Evolutionary conservation across 1,140 invertebrate species (phyloP), one percentile per base, ranked within the genome.

Genomic region (Temnothorax nylanderi): DNA sequence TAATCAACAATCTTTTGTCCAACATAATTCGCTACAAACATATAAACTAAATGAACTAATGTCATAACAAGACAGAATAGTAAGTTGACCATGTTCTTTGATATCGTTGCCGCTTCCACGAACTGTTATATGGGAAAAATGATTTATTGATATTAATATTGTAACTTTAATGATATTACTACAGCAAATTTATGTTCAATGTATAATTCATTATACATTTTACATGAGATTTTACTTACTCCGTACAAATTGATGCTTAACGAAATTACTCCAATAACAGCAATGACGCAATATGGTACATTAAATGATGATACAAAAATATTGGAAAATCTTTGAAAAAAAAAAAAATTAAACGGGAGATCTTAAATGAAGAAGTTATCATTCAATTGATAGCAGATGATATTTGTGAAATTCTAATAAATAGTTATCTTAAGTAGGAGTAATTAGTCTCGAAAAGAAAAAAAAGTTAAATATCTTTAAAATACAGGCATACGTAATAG

Each of bases 161-260:
- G 51, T 54, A 54, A n/a, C n/a, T 54, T n/a, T 54, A 54, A 54
- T n/a, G 6, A n/a, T 49, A 54, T 54, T n/a, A 54, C 8, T 58
- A 58, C 21, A 58, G 8, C 1, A 58, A 47, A 47, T 62, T 47
- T 62, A 16, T 65, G 0, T 64, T 49, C 21, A 26, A 44, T 44
- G 8, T 47, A 62, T 26, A 64, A 64, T 13, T n/a, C 32, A 4
- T 44, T n/a, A 47, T 26, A 58, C 3, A 58, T 58, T 10, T 26
- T 58, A 58, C 16, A 5, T 58, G 21, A 32, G 11, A 58, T 49
- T 37, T 41, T 67, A 76, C 71, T 82, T 34, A 87, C 86, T 32
- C 49, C 16, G 32, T 47, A 87, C 26, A 87, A 54, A 21, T 56
- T 75, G 26, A 67, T 49, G n/a, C 86, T 84, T 7, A 87, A 60